Conservation (phyloP, 1,140 invertebrate species). For the Triops longicaudatus region DNA sequence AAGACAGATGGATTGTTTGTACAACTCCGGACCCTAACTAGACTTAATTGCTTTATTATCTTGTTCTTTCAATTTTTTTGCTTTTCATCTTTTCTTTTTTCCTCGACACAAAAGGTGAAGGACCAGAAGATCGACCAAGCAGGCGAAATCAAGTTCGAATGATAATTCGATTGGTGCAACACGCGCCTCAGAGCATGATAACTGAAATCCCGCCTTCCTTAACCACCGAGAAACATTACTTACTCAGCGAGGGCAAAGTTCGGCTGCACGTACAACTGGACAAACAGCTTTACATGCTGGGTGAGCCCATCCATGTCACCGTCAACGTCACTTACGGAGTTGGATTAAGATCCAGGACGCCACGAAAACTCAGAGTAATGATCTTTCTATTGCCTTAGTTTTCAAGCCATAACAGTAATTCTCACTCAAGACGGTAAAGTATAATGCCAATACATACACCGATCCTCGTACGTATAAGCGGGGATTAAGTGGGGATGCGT, state of each 20-base stretch:
- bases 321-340: slow-evolving; percentile 83
- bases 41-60: not conserved
- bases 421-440: no score
- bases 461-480: no score
- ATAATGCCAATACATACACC: no score
- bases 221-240: slow-evolving; percentile 49
- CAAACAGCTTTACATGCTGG: slow-evolving; percentile 87
- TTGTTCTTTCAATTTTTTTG: not conserved
- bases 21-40: not conserved
- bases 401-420: not conserved
- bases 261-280: slow-evolving; percentile 82
- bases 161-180: slow-evolving; percentile 66
- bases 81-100: not conserved
- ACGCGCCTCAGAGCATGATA: slow-evolving; percentile 33
- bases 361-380: slow-evolving; percentile 80
- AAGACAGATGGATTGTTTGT: not conserved
- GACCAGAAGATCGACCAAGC: slow-evolving; percentile 63
- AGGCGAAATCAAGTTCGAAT: slow-evolving; percentile 67
- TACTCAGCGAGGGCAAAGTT: slow-evolving; percentile 55
- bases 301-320: slow-evolving; percentile 79
- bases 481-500: no score
- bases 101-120: slow-evolving; percentile 49
- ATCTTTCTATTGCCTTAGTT: no score
- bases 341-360: slow-evolving; percentile 65
- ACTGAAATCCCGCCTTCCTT: slow-evolving; percentile 40